phyloP scores from a whole-genome alignment of 2,797 vertebrate genomes.

The Pitangus sulphuratus region DNA sequence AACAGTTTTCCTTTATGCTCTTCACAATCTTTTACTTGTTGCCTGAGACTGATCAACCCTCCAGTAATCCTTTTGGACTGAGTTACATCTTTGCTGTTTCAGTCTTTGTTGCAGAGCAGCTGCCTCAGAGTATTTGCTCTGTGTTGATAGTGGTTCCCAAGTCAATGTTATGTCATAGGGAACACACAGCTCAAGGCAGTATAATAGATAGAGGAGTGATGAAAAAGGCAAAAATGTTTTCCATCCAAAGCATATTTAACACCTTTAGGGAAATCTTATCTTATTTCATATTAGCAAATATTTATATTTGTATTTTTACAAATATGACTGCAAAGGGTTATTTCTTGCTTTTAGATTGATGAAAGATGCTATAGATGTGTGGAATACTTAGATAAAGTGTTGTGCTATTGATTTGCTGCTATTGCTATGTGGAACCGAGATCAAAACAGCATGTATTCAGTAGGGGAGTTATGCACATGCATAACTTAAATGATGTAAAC shows the following conservation, averaged over 20 bases:
- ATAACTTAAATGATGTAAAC: conserved; percentile 16
- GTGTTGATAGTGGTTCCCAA: background rate
- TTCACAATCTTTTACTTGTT: background rate
- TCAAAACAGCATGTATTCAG: conserved; percentile 9
- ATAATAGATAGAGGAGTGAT: background rate
- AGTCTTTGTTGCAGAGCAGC: background rate
- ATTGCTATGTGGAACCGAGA: background rate
- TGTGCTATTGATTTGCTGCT: background rate
- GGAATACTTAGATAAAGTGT: background rate
- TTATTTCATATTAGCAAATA: background rate
- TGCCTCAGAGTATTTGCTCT: background rate
- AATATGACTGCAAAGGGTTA: background rate
- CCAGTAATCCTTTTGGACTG: background rate
- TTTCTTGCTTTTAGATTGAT: conserved; percentile 14
- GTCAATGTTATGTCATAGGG: background rate
- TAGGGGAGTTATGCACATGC: background rate
- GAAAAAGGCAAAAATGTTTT: background rate
- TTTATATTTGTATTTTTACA: conserved; percentile 11
- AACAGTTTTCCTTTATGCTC: background rate
- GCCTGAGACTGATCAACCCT: background rate
- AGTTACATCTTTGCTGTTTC: background rate
- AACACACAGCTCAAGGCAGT: background rate
- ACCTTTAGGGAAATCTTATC: background rate
- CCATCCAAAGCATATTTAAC: background rate
- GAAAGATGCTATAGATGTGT: background rate